Evolutionary conservation across 2,888 invertebrate species (phyloP), one percentile per base, ranked within the genome.

Genomic region (Scrobipalpa costella): DNA sequence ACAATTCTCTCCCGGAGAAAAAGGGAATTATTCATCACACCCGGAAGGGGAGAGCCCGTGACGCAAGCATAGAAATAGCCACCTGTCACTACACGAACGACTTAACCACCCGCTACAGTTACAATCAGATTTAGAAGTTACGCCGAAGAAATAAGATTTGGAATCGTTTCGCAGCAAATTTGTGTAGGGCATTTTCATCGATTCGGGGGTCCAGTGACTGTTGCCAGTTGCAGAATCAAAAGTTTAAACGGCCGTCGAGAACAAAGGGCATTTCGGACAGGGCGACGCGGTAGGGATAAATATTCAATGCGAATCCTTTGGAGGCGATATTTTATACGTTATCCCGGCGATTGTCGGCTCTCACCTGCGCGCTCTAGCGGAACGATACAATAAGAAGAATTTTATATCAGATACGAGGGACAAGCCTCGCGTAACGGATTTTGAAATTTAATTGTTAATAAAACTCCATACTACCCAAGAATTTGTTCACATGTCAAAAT

Each of bases 11-110:
- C 84, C 77, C 61, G 52, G 83, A 89, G 88, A 88, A 87, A 88
- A 90, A 89, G 86, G 85, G 90, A 90, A 91, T 91, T 90, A 91
- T 91, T 91, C 90, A 91, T 90, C 90, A 87, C 90, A 90, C 91
- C 90, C 91, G 91, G 91, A 91, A 91, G 90, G 90, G 91, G 90
- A 90, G 90, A 90, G 85, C 77, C 84, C 85, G 83, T 90, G 91
- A 90, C 90, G 91, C 90, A 90, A 91, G 88, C 83, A 84, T 84
- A 84, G 89, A 86, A 78, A 88, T 86, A 84, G 86, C 87, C 87
- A 85, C 83, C 83, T 81, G 83, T 78, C 73, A 65, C 71, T 70
- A 66, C 27, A 64, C 66, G 68, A 84, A 80, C 60, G 80, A 64
- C 79, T 62, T 75, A 88, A 79, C 73, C 63, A 63, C 76, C 72